phyloP scores from a whole-genome alignment of 2,888 invertebrate genomes.

The Xestoiulus laeticollis region DNA sequence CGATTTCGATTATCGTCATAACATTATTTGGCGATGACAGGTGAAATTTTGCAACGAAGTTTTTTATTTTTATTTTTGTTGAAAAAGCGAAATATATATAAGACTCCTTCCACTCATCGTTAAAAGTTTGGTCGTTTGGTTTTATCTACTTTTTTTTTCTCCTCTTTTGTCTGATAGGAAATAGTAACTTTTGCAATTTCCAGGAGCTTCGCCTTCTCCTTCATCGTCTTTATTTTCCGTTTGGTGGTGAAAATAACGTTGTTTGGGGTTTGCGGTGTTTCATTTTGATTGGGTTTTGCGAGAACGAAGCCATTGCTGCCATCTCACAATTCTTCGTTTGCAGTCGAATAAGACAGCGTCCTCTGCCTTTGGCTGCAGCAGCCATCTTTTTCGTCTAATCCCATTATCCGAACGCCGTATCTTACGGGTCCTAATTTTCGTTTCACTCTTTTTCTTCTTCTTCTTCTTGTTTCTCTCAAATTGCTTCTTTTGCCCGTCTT shows the following conservation, averaged over 20 bases:
- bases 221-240: conserved; percentile 37
- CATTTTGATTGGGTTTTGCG: conserved; percentile 24
- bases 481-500: conserved; percentile 21
- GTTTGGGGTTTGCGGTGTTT: conserved; percentile 22
- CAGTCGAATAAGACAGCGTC: not conserved
- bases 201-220: not conserved
- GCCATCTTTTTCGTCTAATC: conserved; percentile 33
- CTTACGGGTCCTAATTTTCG: conserved; percentile 30
- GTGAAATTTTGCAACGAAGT: no score
- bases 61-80: no score
- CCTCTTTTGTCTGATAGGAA: not conserved
- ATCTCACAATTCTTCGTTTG: conserved; percentile 39
- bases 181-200: conserved; percentile 42
- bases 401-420: conserved; percentile 28
- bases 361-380: not conserved
- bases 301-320: not conserved
- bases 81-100: no score
- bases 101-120: not conserved
- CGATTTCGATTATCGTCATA: no score
- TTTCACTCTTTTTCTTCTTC: not conserved
- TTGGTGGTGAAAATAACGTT: conserved; percentile 20
- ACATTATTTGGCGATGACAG: no score
- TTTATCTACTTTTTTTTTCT: not conserved
- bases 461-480: conserved; percentile 31
- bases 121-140: conserved; percentile 11